Conservation (phyloP, 2,113 vertebrate species). For the Pollachius pollachius region DNA sequence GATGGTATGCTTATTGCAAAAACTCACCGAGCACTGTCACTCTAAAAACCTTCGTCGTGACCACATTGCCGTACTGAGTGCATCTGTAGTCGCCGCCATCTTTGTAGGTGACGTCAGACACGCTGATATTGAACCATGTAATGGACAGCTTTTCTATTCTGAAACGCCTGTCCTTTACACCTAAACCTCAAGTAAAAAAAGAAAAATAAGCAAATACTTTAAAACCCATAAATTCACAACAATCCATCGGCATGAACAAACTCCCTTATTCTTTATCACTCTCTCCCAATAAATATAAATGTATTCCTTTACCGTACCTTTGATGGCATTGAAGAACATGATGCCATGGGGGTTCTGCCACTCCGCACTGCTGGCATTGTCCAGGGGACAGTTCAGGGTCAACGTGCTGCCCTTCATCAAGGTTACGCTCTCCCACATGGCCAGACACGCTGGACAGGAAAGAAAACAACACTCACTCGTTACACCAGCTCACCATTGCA, state of each 20-base stretch:
- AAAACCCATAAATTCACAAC: background rate
- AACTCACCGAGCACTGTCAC: constrained; percentile 71
- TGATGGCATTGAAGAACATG: constrained; percentile 55
- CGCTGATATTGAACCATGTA: constrained; percentile 49
- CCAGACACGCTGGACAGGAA: constrained; percentile 45
- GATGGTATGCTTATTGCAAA: too few species aligned
- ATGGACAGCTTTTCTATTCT: constrained; percentile 41
- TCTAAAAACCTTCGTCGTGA: constrained; percentile 39
- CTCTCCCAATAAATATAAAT: too few species aligned
- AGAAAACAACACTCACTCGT: background rate
- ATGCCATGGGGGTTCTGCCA: constrained; percentile 64
- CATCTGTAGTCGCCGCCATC: constrained; percentile 73
- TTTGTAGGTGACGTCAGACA: constrained; percentile 58
- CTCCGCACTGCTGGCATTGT: constrained; percentile 34
- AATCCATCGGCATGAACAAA: background rate
- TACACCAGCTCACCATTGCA: background rate
- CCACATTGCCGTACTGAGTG: constrained; percentile 29
- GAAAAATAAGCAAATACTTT: background rate
- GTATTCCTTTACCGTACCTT: constrained; percentile 48
- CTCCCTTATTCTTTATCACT: too few species aligned
- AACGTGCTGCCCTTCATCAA: constrained; percentile 59
- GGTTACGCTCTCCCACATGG: constrained; percentile 27
- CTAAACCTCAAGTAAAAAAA: constrained; percentile 31
- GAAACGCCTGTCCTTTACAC: constrained; percentile 55
- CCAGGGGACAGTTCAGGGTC: constrained; percentile 49